A percentile compares a stretch with the other conserved stretches of the same genome.
Conservation (phyloP, 1,140 invertebrate species). For the Drosophila neocordata region DNA sequence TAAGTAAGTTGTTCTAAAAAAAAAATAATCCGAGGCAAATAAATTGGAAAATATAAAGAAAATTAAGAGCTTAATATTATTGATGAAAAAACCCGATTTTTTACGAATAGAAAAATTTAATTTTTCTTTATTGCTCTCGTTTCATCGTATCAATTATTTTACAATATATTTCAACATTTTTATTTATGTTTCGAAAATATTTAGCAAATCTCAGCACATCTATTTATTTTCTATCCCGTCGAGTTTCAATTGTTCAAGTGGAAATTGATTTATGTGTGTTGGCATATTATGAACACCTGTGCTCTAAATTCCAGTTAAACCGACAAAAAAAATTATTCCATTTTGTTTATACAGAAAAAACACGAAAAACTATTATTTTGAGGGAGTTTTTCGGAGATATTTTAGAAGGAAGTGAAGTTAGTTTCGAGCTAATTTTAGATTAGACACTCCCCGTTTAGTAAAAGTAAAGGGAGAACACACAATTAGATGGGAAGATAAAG, state of each 20-base stretch:
- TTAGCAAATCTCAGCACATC: constrained; percentile 9
- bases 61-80: no score
- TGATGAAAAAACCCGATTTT: no score
- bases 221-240: constrained; percentile 11
- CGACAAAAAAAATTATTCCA: not conserved
- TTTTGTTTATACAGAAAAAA: constrained; percentile 58
- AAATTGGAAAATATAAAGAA: no score
- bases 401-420: constrained; percentile 14
- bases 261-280: constrained; percentile 56
- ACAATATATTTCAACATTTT: constrained; percentile 1
- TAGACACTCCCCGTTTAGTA: constrained; percentile 17
- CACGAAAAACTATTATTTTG: not conserved
- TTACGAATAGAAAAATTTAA: no score
- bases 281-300: constrained; percentile 64
- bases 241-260: constrained; percentile 16
- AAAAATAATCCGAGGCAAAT: no score
- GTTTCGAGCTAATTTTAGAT: constrained; percentile 39
- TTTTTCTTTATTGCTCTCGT: not conserved
- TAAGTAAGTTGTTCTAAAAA: no score
- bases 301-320: constrained; percentile 43
- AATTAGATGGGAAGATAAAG: constrained; percentile 49
- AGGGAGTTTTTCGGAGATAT: not conserved
- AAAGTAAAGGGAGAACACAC: constrained; percentile 50
- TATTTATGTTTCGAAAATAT: not conserved
- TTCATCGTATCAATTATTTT: not conserved